Conservation (phyloP, 2,113 vertebrate species). For the Indri indri region DNA sequence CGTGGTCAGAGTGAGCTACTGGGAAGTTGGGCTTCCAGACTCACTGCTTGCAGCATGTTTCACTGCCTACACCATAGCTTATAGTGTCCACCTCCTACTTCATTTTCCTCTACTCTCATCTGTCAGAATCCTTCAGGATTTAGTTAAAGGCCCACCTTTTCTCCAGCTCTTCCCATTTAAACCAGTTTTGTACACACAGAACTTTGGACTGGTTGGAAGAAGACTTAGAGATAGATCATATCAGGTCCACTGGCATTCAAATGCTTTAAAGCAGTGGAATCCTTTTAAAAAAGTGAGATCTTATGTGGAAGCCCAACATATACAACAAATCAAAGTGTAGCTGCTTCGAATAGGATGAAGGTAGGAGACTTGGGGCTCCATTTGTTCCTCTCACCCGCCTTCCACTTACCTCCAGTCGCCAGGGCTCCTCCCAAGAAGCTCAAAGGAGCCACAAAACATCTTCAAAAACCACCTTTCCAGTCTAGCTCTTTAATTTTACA, state of each 20-base stretch:
- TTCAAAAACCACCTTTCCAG: conserved; percentile 49
- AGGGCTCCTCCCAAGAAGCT: not conserved
- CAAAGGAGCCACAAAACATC: conserved; percentile 15
- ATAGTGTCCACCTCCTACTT: not conserved
- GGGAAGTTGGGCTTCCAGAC: conserved; percentile 42
- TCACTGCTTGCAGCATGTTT: conserved; percentile 12
- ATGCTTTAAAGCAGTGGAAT: conserved; percentile 49
- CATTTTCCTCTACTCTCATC: conserved; percentile 27
- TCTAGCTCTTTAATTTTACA: conserved; percentile 57
- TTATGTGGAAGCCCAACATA: conserved; percentile 23
- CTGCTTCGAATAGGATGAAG: conserved; percentile 45
- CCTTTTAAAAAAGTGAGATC: conserved; percentile 27
- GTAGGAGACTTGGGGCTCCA: not conserved
- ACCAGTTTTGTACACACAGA: not conserved
- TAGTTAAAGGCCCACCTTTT: conserved; percentile 31
- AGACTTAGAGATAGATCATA: not conserved
- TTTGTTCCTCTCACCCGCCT: conserved; percentile 53
- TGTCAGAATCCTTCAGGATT: conserved; percentile 47
- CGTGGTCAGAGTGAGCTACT: conserved; percentile 20
- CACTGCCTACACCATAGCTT: conserved; percentile 21
- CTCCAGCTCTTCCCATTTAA: conserved; percentile 9
- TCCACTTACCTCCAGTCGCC: not conserved
- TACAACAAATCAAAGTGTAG: not conserved
- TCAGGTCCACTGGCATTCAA: conserved; percentile 33
- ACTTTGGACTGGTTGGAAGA: conserved; percentile 36